Evolutionary conservation across 2,113 vertebrate species (phyloP), one percentile per base, ranked within the genome.

Genomic region (Empidonax alnorum): DNA sequence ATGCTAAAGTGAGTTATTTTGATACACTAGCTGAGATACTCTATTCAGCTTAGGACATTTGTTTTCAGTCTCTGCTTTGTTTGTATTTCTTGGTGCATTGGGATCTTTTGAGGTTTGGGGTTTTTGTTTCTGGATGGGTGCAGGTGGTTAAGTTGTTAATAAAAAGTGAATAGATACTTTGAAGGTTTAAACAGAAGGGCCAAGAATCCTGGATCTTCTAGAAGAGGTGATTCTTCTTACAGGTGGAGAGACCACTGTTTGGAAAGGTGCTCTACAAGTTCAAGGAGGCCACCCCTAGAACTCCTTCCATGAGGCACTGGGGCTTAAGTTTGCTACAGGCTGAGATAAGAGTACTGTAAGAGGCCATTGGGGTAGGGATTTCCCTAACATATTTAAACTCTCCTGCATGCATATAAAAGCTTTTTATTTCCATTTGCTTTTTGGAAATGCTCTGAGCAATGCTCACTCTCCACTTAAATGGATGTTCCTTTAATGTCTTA

Each of bases 141-240:
- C 12, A 42, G 0, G 0, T 63, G 53, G 8, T 33, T n/a, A 67
- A 46, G 28, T 67, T 59, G 30, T 71, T 89, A 56, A 52, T 67
- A 42, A 3, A 0, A 85, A 76, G 17, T 42, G 27, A 87, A 30
- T 65, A n/a, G 10, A 9, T 71, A 10, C 0, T 0, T 2, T 20
- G 6, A 61, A 71, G 30, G 55, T 63, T 35, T 55, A 59, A 80
- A 86, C 41, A 86, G 55, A 73, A 67, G 9, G 31, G 11, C 16
- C 55, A 47, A 47, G n/a, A n/a, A 78, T 61, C 17, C 67, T 72
- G 33, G 7, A 35, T 67, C 33, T 49, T 16, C 0, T 47, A 39
- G 61, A 84, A 71, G 30, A 84, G 11, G 14, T 52, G 42, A 19
- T 63, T 67, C 11, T 39, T 24, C 24, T 62, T 27, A 7, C 4